A percentile compares a stretch with the other conserved stretches of the same genome.
These are phyloP conservation scores for Chanos chanos DNA, from an alignment of 2,797 vertebrate species.

Conservation along the genomic window DNA sequence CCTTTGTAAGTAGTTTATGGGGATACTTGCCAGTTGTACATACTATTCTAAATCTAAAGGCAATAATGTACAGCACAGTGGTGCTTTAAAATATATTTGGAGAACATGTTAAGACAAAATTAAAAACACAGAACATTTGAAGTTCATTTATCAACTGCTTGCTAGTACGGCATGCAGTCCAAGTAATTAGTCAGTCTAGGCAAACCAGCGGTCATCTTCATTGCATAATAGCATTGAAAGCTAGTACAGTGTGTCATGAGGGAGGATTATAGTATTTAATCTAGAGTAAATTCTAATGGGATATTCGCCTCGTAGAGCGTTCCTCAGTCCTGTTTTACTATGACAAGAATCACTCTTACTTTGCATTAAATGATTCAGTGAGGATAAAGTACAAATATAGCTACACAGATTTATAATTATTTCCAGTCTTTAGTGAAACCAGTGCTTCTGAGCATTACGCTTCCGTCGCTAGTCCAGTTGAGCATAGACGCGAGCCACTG, in stretches of 20 bases:
- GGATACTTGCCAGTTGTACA: too few relatives aligned
- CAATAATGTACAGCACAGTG: too few relatives aligned
- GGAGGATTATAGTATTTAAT: constrained; percentile 73
- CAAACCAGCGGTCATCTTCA: constrained; percentile 55
- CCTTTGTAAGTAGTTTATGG: too few relatives aligned
- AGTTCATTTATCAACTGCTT: neutral
- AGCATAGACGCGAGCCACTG: too few relatives aligned
- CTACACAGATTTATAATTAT: too few relatives aligned
- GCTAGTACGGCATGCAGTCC: constrained; percentile 32
- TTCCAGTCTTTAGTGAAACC: too few relatives aligned
- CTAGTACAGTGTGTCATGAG: constrained; percentile 57
- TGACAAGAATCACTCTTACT: neutral
- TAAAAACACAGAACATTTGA: neutral
- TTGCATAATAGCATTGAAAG: constrained; percentile 64
- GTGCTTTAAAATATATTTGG: too few relatives aligned
- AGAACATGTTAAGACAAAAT: neutral
- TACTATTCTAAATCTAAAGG: too few relatives aligned
- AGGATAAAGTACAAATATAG: too few relatives aligned
- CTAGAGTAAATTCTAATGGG: constrained; percentile 66
- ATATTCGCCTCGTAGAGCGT: constrained; percentile 41
- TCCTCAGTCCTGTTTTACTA: neutral
- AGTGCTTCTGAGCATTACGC: too few relatives aligned
- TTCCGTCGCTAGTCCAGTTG: too few relatives aligned
- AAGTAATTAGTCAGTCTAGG: constrained; percentile 43
- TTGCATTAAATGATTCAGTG: neutral